phyloP scores from a whole-genome alignment of 2,888 invertebrate species.

The Ornithoptera priamus region DNA sequence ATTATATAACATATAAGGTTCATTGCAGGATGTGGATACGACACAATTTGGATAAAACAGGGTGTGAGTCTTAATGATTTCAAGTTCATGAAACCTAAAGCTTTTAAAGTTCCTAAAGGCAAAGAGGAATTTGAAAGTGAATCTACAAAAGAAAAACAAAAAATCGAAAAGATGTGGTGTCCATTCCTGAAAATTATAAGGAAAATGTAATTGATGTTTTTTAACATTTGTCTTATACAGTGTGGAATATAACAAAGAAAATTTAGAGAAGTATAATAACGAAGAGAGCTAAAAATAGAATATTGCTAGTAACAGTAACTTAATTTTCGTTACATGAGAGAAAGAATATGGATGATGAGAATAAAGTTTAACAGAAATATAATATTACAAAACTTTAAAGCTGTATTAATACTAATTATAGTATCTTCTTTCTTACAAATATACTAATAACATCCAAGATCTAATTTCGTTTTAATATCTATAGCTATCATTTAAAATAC shows the following conservation, averaged over 20 bases:
- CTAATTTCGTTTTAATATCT: neutral
- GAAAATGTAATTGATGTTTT: slow-evolving; percentile 28
- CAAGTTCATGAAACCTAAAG: slow-evolving; percentile 50
- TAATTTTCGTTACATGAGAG: no score
- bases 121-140: slow-evolving; percentile 38
- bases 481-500: neutral
- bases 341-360: no score
- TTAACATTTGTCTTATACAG: neutral
- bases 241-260: neutral
- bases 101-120: slow-evolving; percentile 36
- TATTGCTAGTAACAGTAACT: neutral
- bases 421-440: neutral
- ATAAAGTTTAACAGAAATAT: no score
- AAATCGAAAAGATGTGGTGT: slow-evolving; percentile 65
- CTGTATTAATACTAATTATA: no score
- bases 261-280: neutral
- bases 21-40: slow-evolving; percentile 45
- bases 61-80: slow-evolving; percentile 47
- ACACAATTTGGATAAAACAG: slow-evolving; percentile 48
- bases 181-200: slow-evolving; percentile 53
- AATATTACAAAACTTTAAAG: no score
- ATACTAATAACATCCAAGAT: neutral
- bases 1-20: no score
- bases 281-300: neutral
- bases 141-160: slow-evolving; percentile 36